Evolutionary conservation across 2,888 invertebrate species (phyloP).

Genomic region (Trichogramma dendrolimi): DNA sequence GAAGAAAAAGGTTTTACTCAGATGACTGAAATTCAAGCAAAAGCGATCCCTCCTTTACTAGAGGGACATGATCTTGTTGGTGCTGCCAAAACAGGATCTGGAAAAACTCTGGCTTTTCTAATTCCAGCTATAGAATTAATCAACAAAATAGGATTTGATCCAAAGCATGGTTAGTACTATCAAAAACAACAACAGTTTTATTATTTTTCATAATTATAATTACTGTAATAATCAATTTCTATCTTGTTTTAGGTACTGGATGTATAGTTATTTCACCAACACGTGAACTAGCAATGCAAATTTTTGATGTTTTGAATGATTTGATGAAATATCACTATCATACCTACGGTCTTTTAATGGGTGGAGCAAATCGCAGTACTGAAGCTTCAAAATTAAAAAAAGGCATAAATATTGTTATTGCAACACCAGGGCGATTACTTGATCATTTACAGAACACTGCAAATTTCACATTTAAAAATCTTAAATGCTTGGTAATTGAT

Average conservation of each 20-base stretch:
- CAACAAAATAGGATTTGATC: slow-evolving; percentile 85
- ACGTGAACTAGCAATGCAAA: slow-evolving; percentile 95
- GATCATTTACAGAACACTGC: slow-evolving; percentile 93
- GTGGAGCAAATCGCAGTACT: slow-evolving; percentile 84
- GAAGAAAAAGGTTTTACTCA: slow-evolving; percentile 87
- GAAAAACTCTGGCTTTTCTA: slow-evolving; percentile 93
- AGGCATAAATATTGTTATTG: slow-evolving; percentile 91
- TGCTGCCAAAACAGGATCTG: slow-evolving; percentile 93
- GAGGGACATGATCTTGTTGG: slow-evolving; percentile 93
- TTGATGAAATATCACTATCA: slow-evolving; percentile 87
- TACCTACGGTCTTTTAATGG: slow-evolving; percentile 93
- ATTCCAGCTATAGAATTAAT: slow-evolving; percentile 93
- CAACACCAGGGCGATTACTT: slow-evolving; percentile 90
- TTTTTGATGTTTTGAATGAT: slow-evolving; percentile 94
- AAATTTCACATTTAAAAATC: slow-evolving; percentile 87
- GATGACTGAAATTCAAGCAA: slow-evolving; percentile 94
- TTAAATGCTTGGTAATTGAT: slow-evolving; percentile 91
- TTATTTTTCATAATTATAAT: not conserved
- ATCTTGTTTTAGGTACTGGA: slow-evolving; percentile 70
- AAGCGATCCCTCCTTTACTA: slow-evolving; percentile 82
- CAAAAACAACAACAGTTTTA: slow-evolving; percentile 1
- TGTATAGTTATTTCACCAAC: slow-evolving; percentile 93
- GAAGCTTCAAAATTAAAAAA: slow-evolving; percentile 88
- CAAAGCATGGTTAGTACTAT: slow-evolving; percentile 72
- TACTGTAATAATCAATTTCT: slow-evolving; percentile 1